Evolutionary conservation across 1,140 invertebrate species (phyloP).

Genomic region (Heterodera carotae): DNA sequence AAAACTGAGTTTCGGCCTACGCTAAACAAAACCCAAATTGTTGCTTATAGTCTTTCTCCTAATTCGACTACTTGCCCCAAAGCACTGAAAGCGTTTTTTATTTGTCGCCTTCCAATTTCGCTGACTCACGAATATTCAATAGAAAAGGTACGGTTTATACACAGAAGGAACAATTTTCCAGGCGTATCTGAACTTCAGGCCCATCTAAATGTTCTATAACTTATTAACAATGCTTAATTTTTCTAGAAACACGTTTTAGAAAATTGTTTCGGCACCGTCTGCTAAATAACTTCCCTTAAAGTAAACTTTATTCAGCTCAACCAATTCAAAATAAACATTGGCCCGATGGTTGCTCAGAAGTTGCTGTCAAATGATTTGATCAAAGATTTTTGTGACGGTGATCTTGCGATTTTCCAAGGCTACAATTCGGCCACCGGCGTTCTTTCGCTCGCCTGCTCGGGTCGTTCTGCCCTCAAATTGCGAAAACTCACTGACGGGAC

Average conservation of each 20-base stretch:
- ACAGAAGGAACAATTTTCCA: too few relatives aligned
- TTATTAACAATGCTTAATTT: too few relatives aligned
- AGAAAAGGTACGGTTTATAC: neutral
- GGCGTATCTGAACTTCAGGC: too few relatives aligned
- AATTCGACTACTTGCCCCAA: too few relatives aligned
- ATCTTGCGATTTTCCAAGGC: neutral
- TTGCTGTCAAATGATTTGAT: neutral
- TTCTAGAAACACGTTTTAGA: too few relatives aligned
- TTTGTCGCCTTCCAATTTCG: neutral
- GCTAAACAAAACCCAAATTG: neutral
- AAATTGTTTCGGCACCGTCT: too few relatives aligned
- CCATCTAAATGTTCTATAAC: too few relatives aligned
- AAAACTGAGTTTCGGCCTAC: neutral
- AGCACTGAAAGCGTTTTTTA: neutral
- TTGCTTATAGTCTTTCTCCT: neutral
- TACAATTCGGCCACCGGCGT: neutral
- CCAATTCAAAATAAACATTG: neutral
- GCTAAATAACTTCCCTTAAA: too few relatives aligned
- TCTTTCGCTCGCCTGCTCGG: neutral
- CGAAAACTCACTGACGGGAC: neutral
- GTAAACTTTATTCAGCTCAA: neutral
- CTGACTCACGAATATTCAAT: neutral
- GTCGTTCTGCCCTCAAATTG: neutral
- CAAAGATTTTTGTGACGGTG: neutral
- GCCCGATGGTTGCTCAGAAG: neutral